Base-by-base conservation (phyloP, 2,797 vertebrate genomes). In the Mastacembelus armatus region DNA sequence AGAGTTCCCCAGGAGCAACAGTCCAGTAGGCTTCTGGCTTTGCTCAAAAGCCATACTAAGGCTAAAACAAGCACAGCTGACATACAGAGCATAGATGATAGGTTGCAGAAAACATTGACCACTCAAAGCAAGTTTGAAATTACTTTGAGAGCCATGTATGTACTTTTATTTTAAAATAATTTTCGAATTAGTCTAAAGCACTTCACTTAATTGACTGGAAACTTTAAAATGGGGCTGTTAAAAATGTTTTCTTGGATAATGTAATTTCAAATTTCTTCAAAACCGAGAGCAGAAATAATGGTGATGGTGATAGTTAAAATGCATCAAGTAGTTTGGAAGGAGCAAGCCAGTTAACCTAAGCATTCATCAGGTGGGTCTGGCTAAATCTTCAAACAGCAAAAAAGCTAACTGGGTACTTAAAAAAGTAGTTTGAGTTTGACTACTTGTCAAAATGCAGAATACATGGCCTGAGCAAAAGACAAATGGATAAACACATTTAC, bases 11-110 rank as follows among this genome's bases (percentile, higher is more conserved):
- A 48, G 78, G 49, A 68, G 49, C 58, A 62, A 19, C 27, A 48
- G 22, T 43, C 40, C 26, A 67, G 64, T 2, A 30, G 33, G 73
- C 1, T 9, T 63, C 68, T 70, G 48, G 47, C 63, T 82, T 72
- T 80, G 58, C 80, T 81, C 62, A 76, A 50, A 69, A 60, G 61
- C 5, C 21, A 56, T 16, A 27, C 45, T 39, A 50, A 66, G 26
- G 54, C 19, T 69, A 44, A 66, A 74, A 74, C 24, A 74, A 71
- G 61, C 38, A 35, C 18, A 47, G 49, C 59, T 55, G 50, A 51
- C 52, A 61, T 33, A 71, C 58, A 50, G 55, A 7, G 5, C 48
- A 42, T 3, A 38, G 42, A 51, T 51, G 43, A 61, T 36, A 50
- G 16, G 35, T 56, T 62, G 30, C 35, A 63, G 14, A 42, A 33